Evolutionary conservation across 2,888 invertebrate genomes (phyloP).

Genomic region (Phaedon cochleariae): DNA sequence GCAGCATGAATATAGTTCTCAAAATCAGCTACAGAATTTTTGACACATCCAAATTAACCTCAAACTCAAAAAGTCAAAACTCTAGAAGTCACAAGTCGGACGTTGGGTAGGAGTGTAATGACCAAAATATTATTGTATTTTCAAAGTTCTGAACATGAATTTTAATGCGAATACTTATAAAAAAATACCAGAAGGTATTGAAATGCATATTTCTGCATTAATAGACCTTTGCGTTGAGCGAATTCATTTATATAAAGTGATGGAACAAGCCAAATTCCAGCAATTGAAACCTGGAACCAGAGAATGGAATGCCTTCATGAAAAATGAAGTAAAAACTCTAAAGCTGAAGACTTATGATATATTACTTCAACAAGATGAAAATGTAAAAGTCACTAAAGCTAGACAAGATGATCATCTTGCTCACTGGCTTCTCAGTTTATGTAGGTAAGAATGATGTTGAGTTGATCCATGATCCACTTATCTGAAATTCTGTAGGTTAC

Average conservation of each 20-base stretch:
- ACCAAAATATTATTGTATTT: no score
- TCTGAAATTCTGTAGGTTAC: slow-evolving; percentile 25
- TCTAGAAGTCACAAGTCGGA: no score
- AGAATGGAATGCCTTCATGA: slow-evolving; percentile 17
- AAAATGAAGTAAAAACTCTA: not conserved
- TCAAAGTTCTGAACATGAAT: not conserved
- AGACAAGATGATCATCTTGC: slow-evolving; percentile 25
- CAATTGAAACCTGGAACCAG: not conserved
- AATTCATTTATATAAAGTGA: slow-evolving; percentile 11
- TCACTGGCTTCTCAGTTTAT: slow-evolving; percentile 35
- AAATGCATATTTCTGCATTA: not conserved
- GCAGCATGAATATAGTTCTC: not conserved
- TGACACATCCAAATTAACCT: not conserved
- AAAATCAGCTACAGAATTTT: not conserved
- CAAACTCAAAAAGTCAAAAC: no score
- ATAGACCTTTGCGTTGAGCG: slow-evolving; percentile 10
- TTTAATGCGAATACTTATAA: slow-evolving; percentile 13
- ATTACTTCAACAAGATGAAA: slow-evolving; percentile 6
- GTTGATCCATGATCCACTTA: not conserved
- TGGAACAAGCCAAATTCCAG: slow-evolving; percentile 15
- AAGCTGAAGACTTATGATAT: slow-evolving; percentile 12
- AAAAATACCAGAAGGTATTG: not conserved
- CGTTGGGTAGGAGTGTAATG: no score
- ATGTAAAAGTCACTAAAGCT: not conserved
- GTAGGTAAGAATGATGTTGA: slow-evolving; percentile 18